Percentiles rank a stretch among this genome's conserved stretches.
Evolutionary conservation across 2,888 invertebrate genomes (phyloP).

Genomic region (Malthinus seriepunctatus): DNA sequence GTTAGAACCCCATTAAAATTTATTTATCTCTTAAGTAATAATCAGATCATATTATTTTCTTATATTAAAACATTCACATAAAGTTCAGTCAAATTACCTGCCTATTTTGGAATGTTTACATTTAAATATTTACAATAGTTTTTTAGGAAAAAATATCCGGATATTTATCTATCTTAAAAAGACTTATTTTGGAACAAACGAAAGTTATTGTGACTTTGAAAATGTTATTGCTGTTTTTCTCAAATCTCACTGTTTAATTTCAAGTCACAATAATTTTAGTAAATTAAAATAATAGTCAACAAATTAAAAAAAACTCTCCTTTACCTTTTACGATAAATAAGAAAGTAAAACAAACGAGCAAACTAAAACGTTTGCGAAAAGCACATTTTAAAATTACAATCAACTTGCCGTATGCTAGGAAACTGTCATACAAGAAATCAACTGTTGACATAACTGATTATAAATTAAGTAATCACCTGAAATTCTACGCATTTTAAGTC

Average conservation of each 20-base stretch:
- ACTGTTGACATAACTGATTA: conserved; percentile 83
- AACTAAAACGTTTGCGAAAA: conserved; percentile 24
- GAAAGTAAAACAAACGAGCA: conserved; percentile 11
- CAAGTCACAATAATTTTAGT: background rate
- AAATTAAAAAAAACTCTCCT: conserved; percentile 6
- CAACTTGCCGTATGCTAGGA: conserved; percentile 48
- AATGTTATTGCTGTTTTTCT: background rate
- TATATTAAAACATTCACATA: conserved; percentile 9
- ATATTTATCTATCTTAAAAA: background rate
- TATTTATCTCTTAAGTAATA: background rate
- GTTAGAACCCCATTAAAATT: too few relatives aligned
- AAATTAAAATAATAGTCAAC: conserved; percentile 4
- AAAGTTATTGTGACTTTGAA: conserved; percentile 7
- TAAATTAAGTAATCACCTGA: conserved; percentile 88
- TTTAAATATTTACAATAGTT: conserved; percentile 6
- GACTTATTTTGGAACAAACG: conserved; percentile 7
- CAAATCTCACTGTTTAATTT: background rate
- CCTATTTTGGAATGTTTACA: conserved; percentile 18
- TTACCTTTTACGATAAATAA: conserved; percentile 2
- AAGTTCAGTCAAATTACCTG: conserved; percentile 23
- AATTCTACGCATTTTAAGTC: conserved; percentile 82
- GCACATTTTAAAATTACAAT: conserved; percentile 7
- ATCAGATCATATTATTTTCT: conserved; percentile 14
- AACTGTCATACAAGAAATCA: conserved; percentile 84
- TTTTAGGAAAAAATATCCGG: conserved; percentile 5